Percentiles rank a stretch among this genome's conserved stretches.
phyloP scores from a whole-genome alignment of 2,797 vertebrate genomes.

The Melopsittacus undulatus region DNA sequence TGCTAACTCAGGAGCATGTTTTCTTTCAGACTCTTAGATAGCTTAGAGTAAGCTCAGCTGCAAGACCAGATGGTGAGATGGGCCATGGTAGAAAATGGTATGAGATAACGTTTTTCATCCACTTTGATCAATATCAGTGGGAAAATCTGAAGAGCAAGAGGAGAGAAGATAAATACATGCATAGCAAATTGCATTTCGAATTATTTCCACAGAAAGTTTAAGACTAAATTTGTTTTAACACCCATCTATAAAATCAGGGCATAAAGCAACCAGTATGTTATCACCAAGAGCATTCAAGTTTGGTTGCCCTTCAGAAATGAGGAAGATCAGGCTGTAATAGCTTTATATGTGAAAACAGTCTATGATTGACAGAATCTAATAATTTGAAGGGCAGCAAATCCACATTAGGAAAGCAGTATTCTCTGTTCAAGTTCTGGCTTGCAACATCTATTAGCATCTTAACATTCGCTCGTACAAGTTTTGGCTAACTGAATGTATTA shows the following conservation, averaged over 20 bases:
- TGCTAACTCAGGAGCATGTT: not conserved
- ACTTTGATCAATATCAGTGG: slow-evolving; percentile 35
- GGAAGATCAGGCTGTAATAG: slow-evolving; percentile 74
- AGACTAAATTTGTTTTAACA: slow-evolving; percentile 75
- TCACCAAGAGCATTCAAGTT: slow-evolving; percentile 70
- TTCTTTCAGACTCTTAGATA: not conserved
- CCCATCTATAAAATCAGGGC: slow-evolving; percentile 51
- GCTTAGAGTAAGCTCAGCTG: not conserved
- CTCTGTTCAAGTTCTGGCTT: slow-evolving; percentile 66
- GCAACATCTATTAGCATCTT: slow-evolving; percentile 70
- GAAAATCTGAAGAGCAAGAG: slow-evolving; percentile 55
- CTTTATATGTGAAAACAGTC: slow-evolving; percentile 72
- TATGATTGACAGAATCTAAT: slow-evolving; percentile 81
- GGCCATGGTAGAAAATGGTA: not conserved
- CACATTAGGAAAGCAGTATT: slow-evolving; percentile 67
- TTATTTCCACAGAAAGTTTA: slow-evolving; percentile 58
- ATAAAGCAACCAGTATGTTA: slow-evolving; percentile 62
- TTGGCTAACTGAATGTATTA: slow-evolving; percentile 74
- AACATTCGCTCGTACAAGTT: slow-evolving; percentile 61
- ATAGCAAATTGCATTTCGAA: slow-evolving; percentile 51
- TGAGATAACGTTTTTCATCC: slow-evolving; percentile 43
- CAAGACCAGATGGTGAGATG: not conserved
- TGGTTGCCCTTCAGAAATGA: slow-evolving; percentile 75
- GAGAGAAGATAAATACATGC: slow-evolving; percentile 44
- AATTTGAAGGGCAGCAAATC: slow-evolving; percentile 74